Base-by-base conservation (phyloP, 1,140 invertebrate species). In the Drosophila orena region DNA sequence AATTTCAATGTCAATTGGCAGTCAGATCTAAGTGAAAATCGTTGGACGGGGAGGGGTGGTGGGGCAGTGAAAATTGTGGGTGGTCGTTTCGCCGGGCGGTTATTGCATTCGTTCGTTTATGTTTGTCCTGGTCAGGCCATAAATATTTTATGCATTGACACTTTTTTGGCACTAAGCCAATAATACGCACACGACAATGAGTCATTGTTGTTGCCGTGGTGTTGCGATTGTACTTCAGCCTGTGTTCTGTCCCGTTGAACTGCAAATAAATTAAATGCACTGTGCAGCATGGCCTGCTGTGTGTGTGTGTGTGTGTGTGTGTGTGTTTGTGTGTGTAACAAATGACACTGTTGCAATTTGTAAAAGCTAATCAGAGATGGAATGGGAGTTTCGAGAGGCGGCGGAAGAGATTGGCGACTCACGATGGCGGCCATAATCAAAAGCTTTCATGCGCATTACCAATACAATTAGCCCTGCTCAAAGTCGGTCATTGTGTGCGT, bases 301-400 rank as follows among this genome's bases (percentile, higher is more conserved):
- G 22, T 75, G 59, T 47, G 57, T 78, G 59, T 57, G 69, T 46
- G 14, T 20, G 17, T 20, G 35, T 37, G 35, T 37, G 12, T 37
- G 11, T 46, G 42, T 61, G 61, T 70, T 72, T 37, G 35, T 46
- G 57, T 58, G 57, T 74, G 77, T 78, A 64, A 86, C 81, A 85
- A 85, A 85, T 74, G 81, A 85, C 81, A 86, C 57, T 79, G 74
- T 88, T 66, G 79, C 83, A 86, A 88, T 86, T 81, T 83, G 83
- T 79, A 65, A 76, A 72, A 70, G 69, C 83, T 86, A 81, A 88
- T 86, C 83, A 88, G 73, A 81, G 71, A 75, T 75, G 72, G 71
- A 47, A 64, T 34, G 49, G 20, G 56, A 20, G 10, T 14, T 35
- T 47, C 38, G 49, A 47, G 37, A 22, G 47, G 37, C 37, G 22